Evolutionary conservation across 2,113 vertebrate genomes (phyloP).

Genomic region (Falcunculus frontatus): DNA sequence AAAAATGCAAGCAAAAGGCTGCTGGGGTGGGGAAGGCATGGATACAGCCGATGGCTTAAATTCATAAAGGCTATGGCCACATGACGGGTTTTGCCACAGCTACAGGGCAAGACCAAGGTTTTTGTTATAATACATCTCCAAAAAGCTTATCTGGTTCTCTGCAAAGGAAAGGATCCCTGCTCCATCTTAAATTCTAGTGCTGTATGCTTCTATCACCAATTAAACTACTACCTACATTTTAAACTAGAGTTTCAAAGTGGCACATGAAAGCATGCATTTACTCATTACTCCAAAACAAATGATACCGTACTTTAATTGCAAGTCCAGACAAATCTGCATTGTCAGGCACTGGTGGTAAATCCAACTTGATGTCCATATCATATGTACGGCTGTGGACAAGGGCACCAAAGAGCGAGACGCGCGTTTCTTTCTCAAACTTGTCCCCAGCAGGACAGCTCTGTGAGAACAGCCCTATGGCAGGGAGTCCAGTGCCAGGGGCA

Average conservation of each 20-base stretch:
- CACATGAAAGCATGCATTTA: background rate
- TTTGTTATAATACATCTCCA: background rate
- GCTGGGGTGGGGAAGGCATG: background rate
- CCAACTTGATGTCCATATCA: constrained; percentile 90
- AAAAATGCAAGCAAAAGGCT: background rate
- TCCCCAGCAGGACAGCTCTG: constrained; percentile 69
- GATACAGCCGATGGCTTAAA: background rate
- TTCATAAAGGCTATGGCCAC: background rate
- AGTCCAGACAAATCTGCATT: constrained; percentile 88
- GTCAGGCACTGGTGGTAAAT: constrained; percentile 89
- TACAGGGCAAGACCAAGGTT: background rate
- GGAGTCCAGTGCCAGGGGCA: constrained; percentile 83
- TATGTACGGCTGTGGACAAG: constrained; percentile 87
- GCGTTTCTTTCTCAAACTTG: constrained; percentile 88
- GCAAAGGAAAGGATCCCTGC: background rate
- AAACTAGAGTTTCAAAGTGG: background rate
- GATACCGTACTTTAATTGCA: constrained; percentile 82
- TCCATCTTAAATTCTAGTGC: background rate
- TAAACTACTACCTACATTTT: rapidly evolving
- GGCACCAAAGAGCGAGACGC: constrained; percentile 88
- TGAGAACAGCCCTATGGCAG: constrained; percentile 72
- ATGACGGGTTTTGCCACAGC: background rate
- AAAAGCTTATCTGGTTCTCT: background rate
- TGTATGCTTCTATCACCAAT: background rate
- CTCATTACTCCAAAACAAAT: background rate